Evolutionary conservation across 2,888 invertebrate species (phyloP).

Genomic region (Lasioglossum zephyrum): DNA sequence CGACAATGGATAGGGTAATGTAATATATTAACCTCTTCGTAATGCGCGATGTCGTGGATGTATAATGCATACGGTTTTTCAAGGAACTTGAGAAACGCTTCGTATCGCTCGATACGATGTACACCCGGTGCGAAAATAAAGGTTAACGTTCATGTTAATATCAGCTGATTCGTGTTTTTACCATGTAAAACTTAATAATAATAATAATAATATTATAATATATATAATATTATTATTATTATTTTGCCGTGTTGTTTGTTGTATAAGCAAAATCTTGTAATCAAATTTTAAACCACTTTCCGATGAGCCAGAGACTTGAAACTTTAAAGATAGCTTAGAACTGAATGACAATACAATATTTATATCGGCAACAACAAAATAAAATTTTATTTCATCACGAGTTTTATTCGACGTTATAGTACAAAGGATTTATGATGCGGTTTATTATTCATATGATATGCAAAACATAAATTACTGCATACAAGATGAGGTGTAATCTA

Average conservation of each 20-base stretch:
- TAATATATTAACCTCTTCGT: background rate
- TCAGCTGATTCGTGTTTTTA: background rate
- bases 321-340: no score
- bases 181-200: no score
- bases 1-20: constrained; percentile 9
- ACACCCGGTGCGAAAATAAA: background rate
- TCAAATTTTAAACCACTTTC: no score
- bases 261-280: no score
- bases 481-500: background rate
- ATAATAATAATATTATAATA: no score
- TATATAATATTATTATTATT: no score
- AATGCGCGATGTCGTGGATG: constrained; percentile 14
- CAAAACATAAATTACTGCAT: background rate
- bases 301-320: no score
- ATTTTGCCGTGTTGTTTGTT: no score
- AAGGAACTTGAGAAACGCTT: constrained; percentile 2
- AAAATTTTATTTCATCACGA: no score
- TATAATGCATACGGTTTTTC: constrained; percentile 22
- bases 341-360: no score
- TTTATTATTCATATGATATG: background rate
- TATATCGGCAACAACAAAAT: no score
- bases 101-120: background rate
- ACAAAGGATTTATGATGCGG: background rate
- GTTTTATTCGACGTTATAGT: no score
- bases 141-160: background rate